Base-by-base conservation (phyloP, 2,888 invertebrate genomes). In the Celastrina argiolus region DNA sequence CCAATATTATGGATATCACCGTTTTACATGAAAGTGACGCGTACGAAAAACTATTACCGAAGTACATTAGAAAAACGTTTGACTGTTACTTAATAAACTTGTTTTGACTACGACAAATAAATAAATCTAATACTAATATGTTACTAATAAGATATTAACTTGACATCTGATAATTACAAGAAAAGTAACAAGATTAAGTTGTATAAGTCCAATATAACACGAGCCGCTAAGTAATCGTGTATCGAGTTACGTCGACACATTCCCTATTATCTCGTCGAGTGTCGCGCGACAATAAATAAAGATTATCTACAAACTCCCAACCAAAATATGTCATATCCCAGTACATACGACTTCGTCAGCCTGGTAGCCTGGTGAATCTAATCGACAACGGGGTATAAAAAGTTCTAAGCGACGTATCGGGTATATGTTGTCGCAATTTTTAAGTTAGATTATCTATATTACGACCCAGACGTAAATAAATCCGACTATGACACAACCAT, bases 281-380 rank as follows among this genome's bases (percentile, higher is more conserved):
- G 39, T 61, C 61, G 14, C 61, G 14, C 39, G 61, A 61, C 14
- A 36, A 39, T 61, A 61, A 61, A 39, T 61, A 61, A 61, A 4
- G 36, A 61, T 61, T 61, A 39, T 22, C 22, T 59, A 34, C n/a
- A 34, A 59, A 59, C 31, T 58, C 34, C 18, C 18, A n/a, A 36
- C 18, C 59, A 36, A 36, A 59, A 31, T 31, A 31, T 39, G 12
- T 36, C 5, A 61, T 4, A 26, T 26, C 12, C 51, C 22, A 51
- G 22, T 10, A 10, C 8, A 1, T 8, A 10, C 10, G 18, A 45
- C 8, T 22, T 6, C 10, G 45, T 18, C 22, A 7, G 16, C 6
- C 10, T 45, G n/a, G 31, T 6, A 16, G 41, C 14, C 41, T 14
- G 41, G 14, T 14, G n/a, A n/a, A n/a, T n/a, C n/a, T n/a, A n/a